Conservation (phyloP, 2,113 vertebrate genomes). For the Hydrochoerus hydrochaeris region DNA sequence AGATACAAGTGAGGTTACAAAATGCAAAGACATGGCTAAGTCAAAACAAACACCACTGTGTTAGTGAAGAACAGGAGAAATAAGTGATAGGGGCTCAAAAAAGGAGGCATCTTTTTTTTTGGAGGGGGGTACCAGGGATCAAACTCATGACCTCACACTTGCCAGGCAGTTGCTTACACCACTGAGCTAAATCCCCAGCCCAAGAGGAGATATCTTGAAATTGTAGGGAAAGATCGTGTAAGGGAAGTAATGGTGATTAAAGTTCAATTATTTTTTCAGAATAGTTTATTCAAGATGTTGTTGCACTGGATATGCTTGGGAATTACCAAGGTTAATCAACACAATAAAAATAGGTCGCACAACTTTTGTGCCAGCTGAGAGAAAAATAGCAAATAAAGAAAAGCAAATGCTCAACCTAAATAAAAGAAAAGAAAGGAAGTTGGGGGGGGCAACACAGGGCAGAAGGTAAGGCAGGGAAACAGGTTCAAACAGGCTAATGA, state of each 20-base stretch:
- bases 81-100: neutral
- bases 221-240: neutral
- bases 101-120: neutral
- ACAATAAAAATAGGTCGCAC: neutral
- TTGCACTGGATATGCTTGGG: neutral
- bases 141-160: too few species aligned
- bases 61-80: neutral
- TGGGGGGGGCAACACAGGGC: neutral
- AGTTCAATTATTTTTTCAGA: neutral
- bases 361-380: neutral
- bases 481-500: too few species aligned
- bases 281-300: neutral
- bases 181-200: too few species aligned
- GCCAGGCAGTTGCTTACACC: too few species aligned
- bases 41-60: neutral
- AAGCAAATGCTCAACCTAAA: neutral
- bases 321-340: neutral
- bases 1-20: neutral
- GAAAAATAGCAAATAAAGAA: neutral
- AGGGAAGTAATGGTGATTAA: neutral
- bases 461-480: neutral
- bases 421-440: neutral
- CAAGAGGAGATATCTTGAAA: neutral
- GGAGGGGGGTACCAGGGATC: too few species aligned
- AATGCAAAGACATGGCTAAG: neutral